Evolutionary conservation across 2,113 vertebrate genomes (phyloP), one percentile per base, ranked within the genome.

Genomic region (Tetraodon nigroviridis): DNA sequence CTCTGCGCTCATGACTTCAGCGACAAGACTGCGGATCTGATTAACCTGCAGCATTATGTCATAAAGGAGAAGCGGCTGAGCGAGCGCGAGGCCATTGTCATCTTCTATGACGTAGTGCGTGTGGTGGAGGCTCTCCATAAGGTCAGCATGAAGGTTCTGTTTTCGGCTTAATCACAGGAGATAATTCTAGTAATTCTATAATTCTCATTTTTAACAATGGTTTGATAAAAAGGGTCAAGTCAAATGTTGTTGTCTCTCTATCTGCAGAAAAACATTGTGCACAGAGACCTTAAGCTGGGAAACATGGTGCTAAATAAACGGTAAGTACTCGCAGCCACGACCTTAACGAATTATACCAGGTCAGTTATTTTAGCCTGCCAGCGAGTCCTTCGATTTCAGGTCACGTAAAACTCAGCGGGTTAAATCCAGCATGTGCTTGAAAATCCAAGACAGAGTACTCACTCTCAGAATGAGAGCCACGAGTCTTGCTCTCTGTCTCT

Each of bases 301-400:
- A 99, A 99, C 87, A 99, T 99, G 97, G 97, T 99, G 93, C 94
- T 99, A 73, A 99, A 98, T 82, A 99, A 99, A 90, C 93, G 97
- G 97, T 99, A 84, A 90, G 91, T 56, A 27, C 24, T 47, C 41
- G 37, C 55, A 21, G 4, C 58, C 58, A 29, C 55, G 62, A 40
- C 22, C 20, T 37, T 17, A 24, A 19, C 51, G 19, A 52, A 27
- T 73, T 75, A 52, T 57, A 50, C n/a, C 0, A 4, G 58, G 16
- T 64, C 55, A 61, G 53, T 57, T 58, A 64, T 73, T 71, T 83
- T 55, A 64, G 55, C 27, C 51, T 75, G 58, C 58, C 69, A 61
- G 63, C 60, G 51, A 71, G 60, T 64, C 49, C 37, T 58, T 69
- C 51, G 44, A 20, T 48, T 58, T 63, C 54, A 1, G 17, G 56